Conservation (phyloP, 2,888 invertebrate species). For the Dyspetes luteomarginatus region DNA sequence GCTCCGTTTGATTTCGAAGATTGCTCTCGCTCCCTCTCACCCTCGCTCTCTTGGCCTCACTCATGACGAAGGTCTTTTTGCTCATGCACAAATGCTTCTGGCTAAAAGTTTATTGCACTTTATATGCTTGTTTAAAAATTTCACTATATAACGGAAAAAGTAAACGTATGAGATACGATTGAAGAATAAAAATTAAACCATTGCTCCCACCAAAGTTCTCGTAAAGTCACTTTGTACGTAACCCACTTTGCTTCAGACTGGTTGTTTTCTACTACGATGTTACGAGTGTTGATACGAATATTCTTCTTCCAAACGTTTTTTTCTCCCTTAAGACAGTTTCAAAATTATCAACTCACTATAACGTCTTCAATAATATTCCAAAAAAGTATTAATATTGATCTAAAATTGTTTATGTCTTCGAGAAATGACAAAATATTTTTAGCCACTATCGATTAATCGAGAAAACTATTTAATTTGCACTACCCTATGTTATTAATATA, state of each 20-base stretch:
- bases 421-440: background rate
- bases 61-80: conserved; percentile 4
- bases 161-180: background rate
- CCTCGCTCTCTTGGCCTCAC: conserved; percentile 11
- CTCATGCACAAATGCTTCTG: conserved; percentile 55
- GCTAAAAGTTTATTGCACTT: conserved; percentile 37
- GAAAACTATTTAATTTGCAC: background rate
- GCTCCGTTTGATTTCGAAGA: conserved; percentile 81
- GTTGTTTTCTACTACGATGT: background rate
- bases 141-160: conserved; percentile 4
- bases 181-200: background rate
- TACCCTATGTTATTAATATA: conserved; percentile 11
- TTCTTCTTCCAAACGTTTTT: too few relatives aligned
- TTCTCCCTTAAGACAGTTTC: background rate
- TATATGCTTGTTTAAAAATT: conserved; percentile 17
- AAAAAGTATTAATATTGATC: background rate
- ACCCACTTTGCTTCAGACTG: background rate
- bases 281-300: background rate
- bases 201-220: background rate
- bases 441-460: background rate
- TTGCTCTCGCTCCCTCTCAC: conserved; percentile 71
- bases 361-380: background rate
- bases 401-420: background rate
- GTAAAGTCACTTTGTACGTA: background rate
- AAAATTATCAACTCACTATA: conserved; percentile 6